Evolutionary conservation across 1,140 invertebrate species (phyloP).

Genomic region (Drosophila mauritiana): DNA sequence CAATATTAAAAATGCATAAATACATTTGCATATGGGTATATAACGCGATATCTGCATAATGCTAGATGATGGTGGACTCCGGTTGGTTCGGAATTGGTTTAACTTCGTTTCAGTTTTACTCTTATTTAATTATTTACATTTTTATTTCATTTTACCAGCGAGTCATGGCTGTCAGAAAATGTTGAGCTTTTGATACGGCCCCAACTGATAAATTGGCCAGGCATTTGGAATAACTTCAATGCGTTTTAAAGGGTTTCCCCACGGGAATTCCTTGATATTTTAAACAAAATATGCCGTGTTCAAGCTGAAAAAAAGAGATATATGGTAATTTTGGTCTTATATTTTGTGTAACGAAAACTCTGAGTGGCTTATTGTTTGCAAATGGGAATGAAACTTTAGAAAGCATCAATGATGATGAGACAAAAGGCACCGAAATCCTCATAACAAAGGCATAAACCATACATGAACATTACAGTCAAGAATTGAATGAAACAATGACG

Average conservation of each 20-base stretch:
- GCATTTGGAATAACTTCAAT: background rate
- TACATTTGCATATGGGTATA: slow-evolving; percentile 11
- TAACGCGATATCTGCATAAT: slow-evolving; percentile 15
- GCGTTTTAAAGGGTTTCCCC: background rate
- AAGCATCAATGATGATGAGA: slow-evolving; percentile 12
- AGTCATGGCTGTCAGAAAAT: slow-evolving; percentile 6
- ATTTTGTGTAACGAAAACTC: background rate
- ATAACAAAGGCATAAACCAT: slow-evolving; percentile 18
- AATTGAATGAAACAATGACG: slow-evolving; percentile 10
- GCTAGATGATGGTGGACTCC: slow-evolving; percentile 4
- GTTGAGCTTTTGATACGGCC: slow-evolving; percentile 6
- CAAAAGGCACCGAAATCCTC: slow-evolving; percentile 5
- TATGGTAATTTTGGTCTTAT: background rate
- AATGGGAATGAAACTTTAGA: slow-evolving; percentile 10
- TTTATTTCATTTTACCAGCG: slow-evolving; percentile 35
- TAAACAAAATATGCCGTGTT: background rate
- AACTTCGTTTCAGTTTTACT: slow-evolving; percentile 27
- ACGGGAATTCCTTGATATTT: background rate
- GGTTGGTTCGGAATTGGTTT: slow-evolving; percentile 13
- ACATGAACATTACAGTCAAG: background rate
- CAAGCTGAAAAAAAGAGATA: background rate
- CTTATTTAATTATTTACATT: slow-evolving; percentile 38
- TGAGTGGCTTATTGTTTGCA: background rate
- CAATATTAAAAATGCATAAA: slow-evolving; percentile 60
- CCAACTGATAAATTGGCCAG: slow-evolving; percentile 4